phyloP scores from a whole-genome alignment of 2,797 vertebrate species.

The Cephalopachus bancanus region DNA sequence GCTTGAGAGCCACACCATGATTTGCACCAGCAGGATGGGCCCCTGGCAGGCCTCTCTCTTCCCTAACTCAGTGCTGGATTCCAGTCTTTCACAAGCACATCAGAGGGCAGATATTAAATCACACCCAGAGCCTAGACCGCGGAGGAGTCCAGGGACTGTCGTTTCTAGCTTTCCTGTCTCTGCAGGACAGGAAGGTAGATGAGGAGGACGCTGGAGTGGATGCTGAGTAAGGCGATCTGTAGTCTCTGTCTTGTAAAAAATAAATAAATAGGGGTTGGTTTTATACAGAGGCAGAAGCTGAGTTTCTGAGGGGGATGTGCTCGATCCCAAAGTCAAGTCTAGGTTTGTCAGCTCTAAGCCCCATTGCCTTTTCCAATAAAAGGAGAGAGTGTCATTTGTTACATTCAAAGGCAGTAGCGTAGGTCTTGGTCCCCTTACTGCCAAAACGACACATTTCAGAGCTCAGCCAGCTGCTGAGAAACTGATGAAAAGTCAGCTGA shows the following conservation, averaged over 20 bases:
- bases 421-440: neutral
- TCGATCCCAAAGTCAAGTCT: slow-evolving; percentile 29
- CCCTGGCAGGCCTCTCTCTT: neutral
- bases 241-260: neutral
- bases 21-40: rapidly evolving
- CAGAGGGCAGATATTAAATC: neutral
- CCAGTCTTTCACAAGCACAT: rapidly evolving
- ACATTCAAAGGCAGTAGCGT: slow-evolving; percentile 34
- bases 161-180: neutral
- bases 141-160: neutral
- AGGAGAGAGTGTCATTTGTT: slow-evolving; percentile 23
- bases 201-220: neutral
- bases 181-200: neutral
- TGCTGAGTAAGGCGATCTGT: neutral
- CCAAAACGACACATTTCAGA: slow-evolving; percentile 43
- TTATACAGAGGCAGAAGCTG: neutral
- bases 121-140: neutral
- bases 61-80: neutral
- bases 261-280: neutral
- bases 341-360: slow-evolving; percentile 6
- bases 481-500: neutral
- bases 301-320: neutral
- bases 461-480: slow-evolving; percentile 32
- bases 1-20: neutral
- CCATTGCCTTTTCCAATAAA: slow-evolving; percentile 51